phyloP scores from a whole-genome alignment of 2,113 vertebrate genomes.

The Verasper variegatus region DNA sequence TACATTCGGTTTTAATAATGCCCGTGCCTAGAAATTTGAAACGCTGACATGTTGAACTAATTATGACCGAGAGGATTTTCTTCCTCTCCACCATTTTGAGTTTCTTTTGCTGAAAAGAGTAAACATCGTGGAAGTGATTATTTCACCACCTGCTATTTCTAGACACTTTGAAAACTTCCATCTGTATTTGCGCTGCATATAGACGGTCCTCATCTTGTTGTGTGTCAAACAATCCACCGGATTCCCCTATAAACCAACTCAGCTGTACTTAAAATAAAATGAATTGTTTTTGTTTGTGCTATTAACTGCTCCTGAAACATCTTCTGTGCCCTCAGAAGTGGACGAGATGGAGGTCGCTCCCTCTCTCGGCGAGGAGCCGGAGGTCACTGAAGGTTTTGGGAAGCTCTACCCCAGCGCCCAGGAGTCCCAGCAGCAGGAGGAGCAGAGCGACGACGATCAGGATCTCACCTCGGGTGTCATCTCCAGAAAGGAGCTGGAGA shows the following conservation, averaged over 20 bases:
- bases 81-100: slow-evolving; percentile 20
- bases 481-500: slow-evolving; percentile 93
- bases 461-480: slow-evolving; percentile 91
- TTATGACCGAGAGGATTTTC: slow-evolving; percentile 36
- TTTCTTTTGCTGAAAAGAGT: slow-evolving; percentile 43
- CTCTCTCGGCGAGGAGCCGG: not conserved
- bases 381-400: slow-evolving; percentile 87
- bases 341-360: slow-evolving; percentile 2
- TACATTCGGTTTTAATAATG: not conserved
- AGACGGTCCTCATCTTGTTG: not conserved
- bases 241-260: not conserved
- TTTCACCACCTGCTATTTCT: slow-evolving; percentile 56
- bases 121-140: slow-evolving; percentile 54
- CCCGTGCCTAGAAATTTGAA: not conserved
- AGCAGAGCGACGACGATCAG: slow-evolving; percentile 83
- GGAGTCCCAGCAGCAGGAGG: slow-evolving; percentile 82
- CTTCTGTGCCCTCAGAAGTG: slow-evolving; percentile 15
- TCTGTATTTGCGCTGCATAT: slow-evolving; percentile 30
- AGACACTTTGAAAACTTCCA: slow-evolving; percentile 47
- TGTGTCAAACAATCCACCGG: not conserved
- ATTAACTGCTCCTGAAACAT: not conserved
- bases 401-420: slow-evolving; percentile 90
- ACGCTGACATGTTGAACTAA: slow-evolving; percentile 34
- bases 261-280: not conserved
- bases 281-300: not conserved